These are phyloP conservation scores for Galbula dea DNA, from an alignment of 2,113 vertebrate genomes.

Conservation along the genomic window DNA sequence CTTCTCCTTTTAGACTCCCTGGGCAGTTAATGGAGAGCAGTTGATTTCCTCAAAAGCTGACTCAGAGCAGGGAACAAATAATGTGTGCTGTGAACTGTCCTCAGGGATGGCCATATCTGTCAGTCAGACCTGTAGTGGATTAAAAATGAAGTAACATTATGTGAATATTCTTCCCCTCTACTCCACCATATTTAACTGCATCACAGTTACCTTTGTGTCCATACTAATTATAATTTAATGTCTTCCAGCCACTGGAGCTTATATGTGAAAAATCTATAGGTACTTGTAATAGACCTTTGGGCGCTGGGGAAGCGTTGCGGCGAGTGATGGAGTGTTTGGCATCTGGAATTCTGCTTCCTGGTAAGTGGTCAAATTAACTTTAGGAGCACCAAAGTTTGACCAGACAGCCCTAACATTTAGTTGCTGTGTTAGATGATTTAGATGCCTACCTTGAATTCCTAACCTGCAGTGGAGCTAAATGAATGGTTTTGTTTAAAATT, in stretches of 20 bases:
- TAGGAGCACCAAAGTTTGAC: constrained; percentile 14
- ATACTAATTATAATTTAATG: constrained; percentile 74
- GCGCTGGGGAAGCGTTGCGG: constrained; percentile 94
- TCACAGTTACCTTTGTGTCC: constrained; percentile 65
- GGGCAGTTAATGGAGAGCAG: background rate
- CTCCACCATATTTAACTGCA: constrained; percentile 59
- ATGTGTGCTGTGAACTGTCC: background rate
- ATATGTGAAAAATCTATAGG: constrained; percentile 99
- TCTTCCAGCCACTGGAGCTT: constrained; percentile 93
- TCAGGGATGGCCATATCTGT: background rate
- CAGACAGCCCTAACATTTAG: background rate
- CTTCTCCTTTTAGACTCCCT: background rate
- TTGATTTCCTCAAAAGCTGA: background rate
- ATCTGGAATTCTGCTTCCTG: constrained; percentile 95
- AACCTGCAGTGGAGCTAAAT: background rate
- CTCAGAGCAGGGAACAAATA: background rate
- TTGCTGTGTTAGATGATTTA: background rate
- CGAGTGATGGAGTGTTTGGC: constrained; percentile 98
- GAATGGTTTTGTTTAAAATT: background rate
- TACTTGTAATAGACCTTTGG: constrained; percentile 96
- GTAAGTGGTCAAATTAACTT: constrained; percentile 73
- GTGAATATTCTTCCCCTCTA: background rate
- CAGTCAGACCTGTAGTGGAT: background rate
- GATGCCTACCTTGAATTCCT: background rate
- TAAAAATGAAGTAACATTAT: background rate